Conservation (phyloP, 1,140 invertebrate species). For the Streblospio benedicti region DNA sequence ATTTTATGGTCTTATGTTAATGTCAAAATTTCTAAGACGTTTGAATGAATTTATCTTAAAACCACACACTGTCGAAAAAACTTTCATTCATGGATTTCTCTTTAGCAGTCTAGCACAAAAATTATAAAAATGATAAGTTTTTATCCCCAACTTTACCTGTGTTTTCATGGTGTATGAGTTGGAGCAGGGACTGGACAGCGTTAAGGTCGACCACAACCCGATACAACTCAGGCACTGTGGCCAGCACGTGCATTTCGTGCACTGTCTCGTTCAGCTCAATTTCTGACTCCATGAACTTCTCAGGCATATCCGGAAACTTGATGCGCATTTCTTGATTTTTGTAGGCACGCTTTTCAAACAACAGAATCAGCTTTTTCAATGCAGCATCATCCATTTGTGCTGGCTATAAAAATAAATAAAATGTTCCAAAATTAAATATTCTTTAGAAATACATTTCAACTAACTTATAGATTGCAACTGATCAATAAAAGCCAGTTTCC, state of each 20-base stretch:
- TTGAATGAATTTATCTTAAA: too few species aligned
- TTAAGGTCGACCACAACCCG: conserved; percentile 80
- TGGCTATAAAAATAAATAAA: conserved; percentile 41
- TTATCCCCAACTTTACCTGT: conserved; percentile 61
- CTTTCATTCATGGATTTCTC: not conserved
- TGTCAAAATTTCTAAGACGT: too few species aligned
- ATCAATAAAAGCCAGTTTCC: too few species aligned
- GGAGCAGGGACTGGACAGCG: conserved; percentile 79
- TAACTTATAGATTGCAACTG: not conserved
- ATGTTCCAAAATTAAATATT: conserved; percentile 7
- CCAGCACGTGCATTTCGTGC: conserved; percentile 83
- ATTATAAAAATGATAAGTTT: not conserved
- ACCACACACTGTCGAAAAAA: too few species aligned
- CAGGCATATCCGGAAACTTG: conserved; percentile 92
- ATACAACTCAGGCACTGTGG: conserved; percentile 92
- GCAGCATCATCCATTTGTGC: conserved; percentile 76
- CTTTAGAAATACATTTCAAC: conserved; percentile 2
- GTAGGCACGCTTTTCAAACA: conserved; percentile 85
- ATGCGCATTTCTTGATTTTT: conserved; percentile 98
- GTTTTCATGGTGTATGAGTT: conserved; percentile 92
- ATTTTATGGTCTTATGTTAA: too few species aligned
- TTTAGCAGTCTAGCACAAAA: not conserved
- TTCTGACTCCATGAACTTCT: conserved; percentile 99
- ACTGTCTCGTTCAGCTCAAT: conserved; percentile 85
- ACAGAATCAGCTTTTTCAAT: conserved; percentile 76